Conservation (phyloP, 64 coral and sea anemone genomes). For the Acropora tenuis region DNA sequence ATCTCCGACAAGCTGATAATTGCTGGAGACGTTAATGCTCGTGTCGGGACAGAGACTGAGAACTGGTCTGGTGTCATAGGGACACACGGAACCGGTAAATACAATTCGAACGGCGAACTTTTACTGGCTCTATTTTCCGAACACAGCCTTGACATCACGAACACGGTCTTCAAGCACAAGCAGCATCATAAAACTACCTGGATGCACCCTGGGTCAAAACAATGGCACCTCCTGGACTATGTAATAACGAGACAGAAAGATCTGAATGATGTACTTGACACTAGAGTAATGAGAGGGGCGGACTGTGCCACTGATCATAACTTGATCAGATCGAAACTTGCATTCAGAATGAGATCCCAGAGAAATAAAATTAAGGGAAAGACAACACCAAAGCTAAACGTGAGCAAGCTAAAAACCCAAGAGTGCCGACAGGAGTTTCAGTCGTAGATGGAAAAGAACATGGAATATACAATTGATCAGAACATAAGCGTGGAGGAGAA, state of each 20-base stretch:
- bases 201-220: constrained; percentile 14
- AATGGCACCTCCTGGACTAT: neutral
- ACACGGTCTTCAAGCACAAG: neutral
- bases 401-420: neutral
- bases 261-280: neutral
- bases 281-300: neutral
- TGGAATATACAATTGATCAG: neutral
- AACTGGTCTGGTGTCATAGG: constrained; percentile 6
- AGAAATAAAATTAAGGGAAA: neutral
- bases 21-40: neutral
- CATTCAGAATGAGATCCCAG: neutral
- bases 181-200: neutral
- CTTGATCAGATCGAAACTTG: neutral
- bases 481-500: neutral
- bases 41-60: neutral
- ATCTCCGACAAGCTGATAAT: neutral
- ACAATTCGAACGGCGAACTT: constrained; percentile 12
- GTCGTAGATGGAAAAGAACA: neutral
- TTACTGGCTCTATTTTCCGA: neutral
- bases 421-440: neutral
- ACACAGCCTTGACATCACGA: constrained; percentile 1
- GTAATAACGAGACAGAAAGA: neutral
- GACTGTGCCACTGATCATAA: neutral
- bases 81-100: constrained; percentile 2
- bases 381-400: constrained; percentile 18